Evolutionary conservation across 2,113 vertebrate genomes (phyloP).

Genomic region (Chloropsis hardwickii): DNA sequence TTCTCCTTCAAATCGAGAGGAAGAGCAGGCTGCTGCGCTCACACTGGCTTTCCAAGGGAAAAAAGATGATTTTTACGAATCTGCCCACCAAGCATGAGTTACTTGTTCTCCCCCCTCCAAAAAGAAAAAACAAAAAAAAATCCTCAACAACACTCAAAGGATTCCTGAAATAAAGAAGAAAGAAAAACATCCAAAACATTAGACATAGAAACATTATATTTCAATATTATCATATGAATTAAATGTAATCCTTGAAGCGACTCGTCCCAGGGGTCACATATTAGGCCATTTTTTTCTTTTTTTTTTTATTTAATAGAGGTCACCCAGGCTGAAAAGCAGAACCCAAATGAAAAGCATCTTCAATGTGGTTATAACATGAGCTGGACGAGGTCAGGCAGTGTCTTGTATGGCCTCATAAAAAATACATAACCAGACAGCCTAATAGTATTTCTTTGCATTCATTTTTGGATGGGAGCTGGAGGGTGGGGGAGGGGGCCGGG

Average conservation of each 20-base stretch:
- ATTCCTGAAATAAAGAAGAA: constrained; percentile 69
- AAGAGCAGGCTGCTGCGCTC: constrained; percentile 43
- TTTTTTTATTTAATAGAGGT: constrained; percentile 82
- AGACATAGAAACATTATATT: constrained; percentile 75
- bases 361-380: constrained; percentile 81
- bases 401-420: constrained; percentile 85
- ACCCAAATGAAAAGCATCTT: constrained; percentile 85
- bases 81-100: constrained; percentile 27
- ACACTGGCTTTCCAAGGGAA: background rate
- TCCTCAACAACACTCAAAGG: constrained; percentile 56
- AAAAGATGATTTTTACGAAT: constrained; percentile 68
- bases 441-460: constrained; percentile 85
- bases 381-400: constrained; percentile 80
- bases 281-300: constrained; percentile 70
- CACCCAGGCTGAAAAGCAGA: constrained; percentile 82
- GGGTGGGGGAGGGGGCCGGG: constrained; percentile 59
- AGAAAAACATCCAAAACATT: constrained; percentile 73
- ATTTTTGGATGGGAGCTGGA: constrained; percentile 77
- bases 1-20: background rate
- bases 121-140: background rate
- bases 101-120: constrained; percentile 10
- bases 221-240: constrained; percentile 85
- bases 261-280: constrained; percentile 77
- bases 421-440: constrained; percentile 86
- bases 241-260: constrained; percentile 82